Evolutionary conservation across 2,888 invertebrate species (phyloP).

Genomic region (Drosophila kanekoi): DNA sequence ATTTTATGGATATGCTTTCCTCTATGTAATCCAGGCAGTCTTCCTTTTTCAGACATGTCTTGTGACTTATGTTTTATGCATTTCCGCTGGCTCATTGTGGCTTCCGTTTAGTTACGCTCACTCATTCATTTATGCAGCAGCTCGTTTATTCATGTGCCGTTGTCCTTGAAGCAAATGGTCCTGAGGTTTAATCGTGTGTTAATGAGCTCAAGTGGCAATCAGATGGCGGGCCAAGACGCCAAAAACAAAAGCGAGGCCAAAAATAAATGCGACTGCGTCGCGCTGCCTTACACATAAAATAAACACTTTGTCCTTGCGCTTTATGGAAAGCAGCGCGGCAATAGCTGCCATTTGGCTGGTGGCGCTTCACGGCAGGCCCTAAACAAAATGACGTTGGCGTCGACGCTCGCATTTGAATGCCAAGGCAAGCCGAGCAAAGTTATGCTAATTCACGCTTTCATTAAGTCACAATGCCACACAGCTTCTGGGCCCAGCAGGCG

Average conservation of each 20-base stretch:
- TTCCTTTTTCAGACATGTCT: background rate
- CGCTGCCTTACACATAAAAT: conserved; percentile 55
- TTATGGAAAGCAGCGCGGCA: conserved; percentile 14
- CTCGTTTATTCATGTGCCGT: conserved; percentile 27
- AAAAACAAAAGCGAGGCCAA: conserved; percentile 33
- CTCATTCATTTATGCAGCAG: conserved; percentile 52
- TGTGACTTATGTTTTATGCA: conserved; percentile 62
- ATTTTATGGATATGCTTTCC: conserved; percentile 36
- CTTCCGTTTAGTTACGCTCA: conserved; percentile 35
- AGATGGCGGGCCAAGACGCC: conserved; percentile 63
- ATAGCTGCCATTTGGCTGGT: conserved; percentile 11
- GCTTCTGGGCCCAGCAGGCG: conserved; percentile 15
- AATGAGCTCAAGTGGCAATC: conserved; percentile 78
- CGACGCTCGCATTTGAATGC: conserved; percentile 38
- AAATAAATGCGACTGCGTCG: conserved; percentile 29
- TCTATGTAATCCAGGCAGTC: background rate
- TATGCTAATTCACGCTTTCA: conserved; percentile 76
- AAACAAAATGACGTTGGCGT: conserved; percentile 29
- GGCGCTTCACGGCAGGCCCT: conserved; percentile 4
- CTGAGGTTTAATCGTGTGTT: conserved; percentile 75
- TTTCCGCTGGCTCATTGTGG: conserved; percentile 33
- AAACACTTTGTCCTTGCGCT: conserved; percentile 71
- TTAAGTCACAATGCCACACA: conserved; percentile 63
- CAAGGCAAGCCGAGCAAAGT: conserved; percentile 48
- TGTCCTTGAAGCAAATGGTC: conserved; percentile 59